phyloP scores from a whole-genome alignment of 1,140 invertebrate genomes.

The Melitaea cinxia region DNA sequence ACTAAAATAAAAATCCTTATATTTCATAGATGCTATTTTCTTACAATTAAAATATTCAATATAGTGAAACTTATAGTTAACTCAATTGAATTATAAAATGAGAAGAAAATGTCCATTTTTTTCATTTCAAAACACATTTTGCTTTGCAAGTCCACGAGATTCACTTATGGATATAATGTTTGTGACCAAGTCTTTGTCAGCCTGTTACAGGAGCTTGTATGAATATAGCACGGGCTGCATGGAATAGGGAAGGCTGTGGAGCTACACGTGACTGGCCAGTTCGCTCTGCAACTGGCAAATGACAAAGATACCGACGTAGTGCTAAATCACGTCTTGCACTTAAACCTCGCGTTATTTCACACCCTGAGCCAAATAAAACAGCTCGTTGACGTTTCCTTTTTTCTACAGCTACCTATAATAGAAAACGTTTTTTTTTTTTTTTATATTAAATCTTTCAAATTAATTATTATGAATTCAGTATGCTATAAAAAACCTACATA shows the following conservation, averaged over 20 bases:
- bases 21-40: neutral
- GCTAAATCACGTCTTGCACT: conserved; percentile 86
- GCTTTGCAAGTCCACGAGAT: neutral
- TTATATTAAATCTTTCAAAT: neutral
- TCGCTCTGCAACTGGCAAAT: conserved; percentile 83
- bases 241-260: conserved; percentile 60
- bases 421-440: neutral
- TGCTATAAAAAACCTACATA: conserved; percentile 44
- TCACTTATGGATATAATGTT: conserved; percentile 6
- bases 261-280: conserved; percentile 64
- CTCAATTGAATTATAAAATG: neutral
- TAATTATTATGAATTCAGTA: neutral
- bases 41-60: neutral
- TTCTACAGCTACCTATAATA: conserved; percentile 70
- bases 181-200: conserved; percentile 50
- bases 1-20: neutral
- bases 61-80: neutral
- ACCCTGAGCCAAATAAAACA: conserved; percentile 74
- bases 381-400: conserved; percentile 76
- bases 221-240: conserved; percentile 61
- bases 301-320: conserved; percentile 84
- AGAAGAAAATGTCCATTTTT: conserved; percentile 1
- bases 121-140: neutral
- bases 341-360: conserved; percentile 82
- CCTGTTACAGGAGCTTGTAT: conserved; percentile 65